phyloP scores from a whole-genome alignment of 1,140 invertebrate genomes.

The Meteorus sp. region DNA sequence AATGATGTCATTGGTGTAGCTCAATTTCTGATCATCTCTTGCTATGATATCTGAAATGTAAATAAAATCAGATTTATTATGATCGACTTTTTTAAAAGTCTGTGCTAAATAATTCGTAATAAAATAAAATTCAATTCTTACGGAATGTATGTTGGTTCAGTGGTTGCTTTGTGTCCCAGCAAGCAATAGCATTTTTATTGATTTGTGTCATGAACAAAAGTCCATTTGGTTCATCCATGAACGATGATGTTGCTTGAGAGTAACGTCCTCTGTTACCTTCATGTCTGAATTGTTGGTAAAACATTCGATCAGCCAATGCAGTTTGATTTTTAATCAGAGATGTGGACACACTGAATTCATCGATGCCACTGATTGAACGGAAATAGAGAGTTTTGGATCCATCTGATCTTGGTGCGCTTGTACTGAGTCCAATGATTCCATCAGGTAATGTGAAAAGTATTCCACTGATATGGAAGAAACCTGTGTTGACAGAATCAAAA shows the following conservation, averaged over 20 bases:
- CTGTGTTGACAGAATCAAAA: too few relatives aligned
- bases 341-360: constrained; percentile 74
- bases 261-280: constrained; percentile 65
- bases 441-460: constrained; percentile 79
- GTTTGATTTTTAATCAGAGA: constrained; percentile 71
- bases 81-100: neutral
- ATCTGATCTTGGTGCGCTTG: constrained; percentile 62
- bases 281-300: constrained; percentile 52
- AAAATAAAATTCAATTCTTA: constrained; percentile 32
- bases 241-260: constrained; percentile 61
- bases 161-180: constrained; percentile 68
- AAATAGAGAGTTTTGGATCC: constrained; percentile 72
- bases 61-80: constrained; percentile 14
- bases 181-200: constrained; percentile 68
- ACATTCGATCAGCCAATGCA: constrained; percentile 49
- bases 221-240: constrained; percentile 63
- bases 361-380: constrained; percentile 74
- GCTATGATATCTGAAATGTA: constrained; percentile 44
- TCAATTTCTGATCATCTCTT: constrained; percentile 44
- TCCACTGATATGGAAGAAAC: constrained; percentile 70
- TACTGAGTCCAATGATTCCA: constrained; percentile 70
- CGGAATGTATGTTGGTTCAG: constrained; percentile 55
- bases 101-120: neutral
- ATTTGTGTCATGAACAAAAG: constrained; percentile 70
- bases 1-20: constrained; percentile 53